Percentiles rank a stretch among this genome's conserved stretches.
Evolutionary conservation across 1,140 invertebrate species (phyloP).

Genomic region (Tenebrio molitor): DNA sequence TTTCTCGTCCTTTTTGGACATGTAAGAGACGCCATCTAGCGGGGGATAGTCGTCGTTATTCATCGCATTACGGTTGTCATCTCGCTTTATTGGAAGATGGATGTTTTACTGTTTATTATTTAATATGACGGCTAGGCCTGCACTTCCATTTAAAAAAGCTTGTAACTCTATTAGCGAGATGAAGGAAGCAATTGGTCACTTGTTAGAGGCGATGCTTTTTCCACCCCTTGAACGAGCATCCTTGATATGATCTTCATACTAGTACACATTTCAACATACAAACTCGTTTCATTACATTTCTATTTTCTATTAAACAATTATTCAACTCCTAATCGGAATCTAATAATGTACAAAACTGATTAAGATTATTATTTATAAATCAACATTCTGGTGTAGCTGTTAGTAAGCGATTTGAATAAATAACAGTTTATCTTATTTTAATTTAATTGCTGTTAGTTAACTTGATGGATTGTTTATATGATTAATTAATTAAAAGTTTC

Average conservation of each 20-base stretch:
- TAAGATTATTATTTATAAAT: no score
- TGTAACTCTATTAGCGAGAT: conserved; percentile 14
- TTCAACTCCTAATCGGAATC: no score
- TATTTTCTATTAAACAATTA: no score
- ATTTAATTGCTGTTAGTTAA: conserved; percentile 20
- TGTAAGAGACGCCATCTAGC: conserved; percentile 25
- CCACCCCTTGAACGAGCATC: background rate
- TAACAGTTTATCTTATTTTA: conserved; percentile 11
- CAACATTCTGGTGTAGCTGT: background rate
- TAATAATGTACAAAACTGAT: no score
- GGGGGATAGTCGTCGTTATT: conserved; percentile 40
- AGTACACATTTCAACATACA: background rate
- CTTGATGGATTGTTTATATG: conserved; percentile 13
- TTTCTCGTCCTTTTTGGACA: conserved; percentile 14
- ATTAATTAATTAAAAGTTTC: conserved; percentile 21
- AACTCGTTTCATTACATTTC: no score
- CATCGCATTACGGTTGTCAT: conserved; percentile 44
- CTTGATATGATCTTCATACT: no score
- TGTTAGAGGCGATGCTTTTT: conserved; percentile 1
- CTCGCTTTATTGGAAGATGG: conserved; percentile 46
- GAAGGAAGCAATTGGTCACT: conserved; percentile 31
- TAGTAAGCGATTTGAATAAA: conserved; percentile 1
- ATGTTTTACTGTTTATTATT: conserved; percentile 46
- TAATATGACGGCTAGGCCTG: conserved; percentile 42
- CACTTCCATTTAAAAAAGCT: conserved; percentile 44